Evolutionary conservation across 2,888 invertebrate genomes (phyloP), one percentile per base, ranked within the genome.

Genomic region (Dinocampus coccinellae): DNA sequence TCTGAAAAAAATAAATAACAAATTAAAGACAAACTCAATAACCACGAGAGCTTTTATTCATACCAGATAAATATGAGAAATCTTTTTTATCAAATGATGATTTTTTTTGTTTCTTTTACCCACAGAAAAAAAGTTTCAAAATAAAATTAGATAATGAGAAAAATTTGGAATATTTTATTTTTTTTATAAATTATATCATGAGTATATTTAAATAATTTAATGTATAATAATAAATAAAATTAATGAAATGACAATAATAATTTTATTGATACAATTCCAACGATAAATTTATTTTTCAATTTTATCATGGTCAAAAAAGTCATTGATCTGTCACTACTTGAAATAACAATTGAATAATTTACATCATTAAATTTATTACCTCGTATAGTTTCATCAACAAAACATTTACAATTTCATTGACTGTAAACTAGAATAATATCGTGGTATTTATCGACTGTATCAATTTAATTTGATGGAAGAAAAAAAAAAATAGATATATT

Each of bases 1-100:
- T 93, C 95, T 96, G 90, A 4, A 88, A 90, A 81, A 78, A 81
- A 79, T 81, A 80, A 76, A 2, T 1, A 34, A 55, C 24, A 55
- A 24, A 55, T 1, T 6, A 42, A 42, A 29, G 47, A 47, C 47
- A 47, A 47, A 47, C 47, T 16, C 16, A 4, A 47, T 2, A n/a
- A 16, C 16, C 16, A 16, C 47, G 47, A 47, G 47, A 47, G 47
- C 47, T 47, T 16, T 47, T 47, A 16, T 47, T 47, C 7, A 4
- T 29, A 7, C 29, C 29, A 7, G 16, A 47, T 3, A n/a, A 47
- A 47, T 47, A 47, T 16, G 47, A 4, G 20, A 47, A 20, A 47
- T 47, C 47, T 47, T 47, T 47, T 47, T 16, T 16, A 16, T n/a
- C 16, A 6, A 2, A 3, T 16, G 47, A 16, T 4, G 9, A 16